Conservation (phyloP, 1,140 invertebrate species). For the Telenomus remus region DNA sequence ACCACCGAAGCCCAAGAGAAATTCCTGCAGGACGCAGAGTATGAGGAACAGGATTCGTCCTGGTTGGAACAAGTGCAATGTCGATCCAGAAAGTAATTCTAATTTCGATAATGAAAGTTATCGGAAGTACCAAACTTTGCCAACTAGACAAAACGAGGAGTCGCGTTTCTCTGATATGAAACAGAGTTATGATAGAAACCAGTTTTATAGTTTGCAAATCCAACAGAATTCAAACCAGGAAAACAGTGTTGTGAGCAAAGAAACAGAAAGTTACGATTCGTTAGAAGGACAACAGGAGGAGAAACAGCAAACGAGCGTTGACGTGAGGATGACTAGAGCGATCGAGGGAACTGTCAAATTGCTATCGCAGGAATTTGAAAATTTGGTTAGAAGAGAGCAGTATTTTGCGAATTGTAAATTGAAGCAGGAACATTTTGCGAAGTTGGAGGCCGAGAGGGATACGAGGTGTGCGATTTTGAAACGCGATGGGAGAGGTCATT, state of each 20-base stretch:
- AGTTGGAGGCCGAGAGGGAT: constrained; percentile 65
- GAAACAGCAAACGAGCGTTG: constrained; percentile 51
- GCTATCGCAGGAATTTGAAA: constrained; percentile 71
- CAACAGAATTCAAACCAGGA: constrained; percentile 21
- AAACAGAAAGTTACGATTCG: constrained; percentile 63
- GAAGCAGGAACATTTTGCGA: constrained; percentile 67
- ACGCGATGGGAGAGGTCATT: constrained; percentile 61
- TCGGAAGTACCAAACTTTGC: constrained; percentile 35
- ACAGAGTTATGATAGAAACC: constrained; percentile 32
- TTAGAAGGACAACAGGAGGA: constrained; percentile 55
- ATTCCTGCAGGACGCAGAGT: constrained; percentile 66
- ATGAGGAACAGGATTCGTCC: constrained; percentile 67
- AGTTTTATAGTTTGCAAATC: constrained; percentile 61
- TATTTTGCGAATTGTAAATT: constrained; percentile 62
- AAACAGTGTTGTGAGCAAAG: constrained; percentile 65
- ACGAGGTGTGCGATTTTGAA: constrained; percentile 49
- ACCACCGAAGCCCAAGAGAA: constrained; percentile 73
- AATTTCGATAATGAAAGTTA: constrained; percentile 23
- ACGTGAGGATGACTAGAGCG: constrained; percentile 66
- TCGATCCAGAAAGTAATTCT: constrained; percentile 36
- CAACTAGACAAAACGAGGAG: constrained; percentile 21
- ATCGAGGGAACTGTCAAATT: constrained; percentile 72
- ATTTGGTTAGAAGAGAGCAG: constrained; percentile 65
- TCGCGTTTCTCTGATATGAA: constrained; percentile 4
- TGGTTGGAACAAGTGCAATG: constrained; percentile 66